Percentiles rank a stretch among this genome's conserved stretches.
These are phyloP conservation scores for Cephus cinctus DNA, from an alignment of 1,140 invertebrate species.

Conservation along the genomic window DNA sequence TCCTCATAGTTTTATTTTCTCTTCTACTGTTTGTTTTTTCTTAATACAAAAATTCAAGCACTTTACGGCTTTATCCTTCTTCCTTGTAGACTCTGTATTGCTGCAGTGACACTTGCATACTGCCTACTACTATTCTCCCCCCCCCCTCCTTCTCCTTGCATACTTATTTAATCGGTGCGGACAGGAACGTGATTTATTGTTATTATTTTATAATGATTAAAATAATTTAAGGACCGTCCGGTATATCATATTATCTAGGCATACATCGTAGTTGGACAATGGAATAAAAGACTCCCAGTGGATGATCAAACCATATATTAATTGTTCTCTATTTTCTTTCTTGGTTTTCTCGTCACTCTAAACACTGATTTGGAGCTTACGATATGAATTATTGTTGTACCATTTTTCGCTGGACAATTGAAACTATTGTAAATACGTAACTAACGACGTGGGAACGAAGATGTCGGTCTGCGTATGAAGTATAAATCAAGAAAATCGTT, in stretches of 20 bases:
- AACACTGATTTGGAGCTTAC: too few species aligned
- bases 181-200: not conserved
- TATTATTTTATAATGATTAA: not conserved
- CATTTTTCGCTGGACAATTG: too few species aligned
- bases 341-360: too few species aligned
- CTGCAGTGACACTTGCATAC: not conserved
- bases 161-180: too few species aligned
- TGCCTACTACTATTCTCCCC: too few species aligned
- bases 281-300: too few species aligned
- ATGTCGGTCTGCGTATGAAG: slow-evolving; percentile 6
- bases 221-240: not conserved
- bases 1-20: not conserved
- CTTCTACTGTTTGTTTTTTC: not conserved
- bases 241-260: not conserved
- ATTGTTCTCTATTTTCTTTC: too few species aligned
- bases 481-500: slow-evolving; percentile 12
- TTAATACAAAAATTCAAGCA: not conserved
- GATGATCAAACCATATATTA: too few species aligned
- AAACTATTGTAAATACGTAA: slow-evolving; percentile 16
- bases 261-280: too few species aligned
- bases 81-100: not conserved
- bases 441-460: slow-evolving; percentile 17
- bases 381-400: too few species aligned
- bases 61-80: not conserved
- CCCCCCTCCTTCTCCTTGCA: too few species aligned